Evolutionary conservation across 23 tunicate species (phyloP).

Genomic region (Halocynthia roretzi): DNA sequence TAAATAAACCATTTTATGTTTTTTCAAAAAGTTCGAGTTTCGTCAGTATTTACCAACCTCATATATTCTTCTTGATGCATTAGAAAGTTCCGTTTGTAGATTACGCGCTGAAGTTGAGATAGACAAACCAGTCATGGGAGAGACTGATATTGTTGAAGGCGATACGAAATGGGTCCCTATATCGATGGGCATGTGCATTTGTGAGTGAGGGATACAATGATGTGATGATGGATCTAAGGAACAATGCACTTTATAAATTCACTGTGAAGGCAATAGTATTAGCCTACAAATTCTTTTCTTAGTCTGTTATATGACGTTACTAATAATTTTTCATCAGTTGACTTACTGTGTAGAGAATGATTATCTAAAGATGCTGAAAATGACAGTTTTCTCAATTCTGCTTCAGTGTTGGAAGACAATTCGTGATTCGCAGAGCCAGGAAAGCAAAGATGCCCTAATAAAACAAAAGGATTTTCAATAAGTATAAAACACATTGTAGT

Average conservation of each 20-base stretch:
- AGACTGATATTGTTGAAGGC: neutral
- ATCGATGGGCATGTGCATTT: too few relatives aligned
- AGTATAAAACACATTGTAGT: neutral
- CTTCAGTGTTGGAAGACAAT: neutral
- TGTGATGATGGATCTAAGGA: neutral
- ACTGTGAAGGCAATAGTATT: neutral
- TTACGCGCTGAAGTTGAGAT: neutral
- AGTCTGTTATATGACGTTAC: too few relatives aligned
- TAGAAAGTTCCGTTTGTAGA: neutral
- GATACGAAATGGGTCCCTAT: neutral
- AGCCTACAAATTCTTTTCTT: neutral
- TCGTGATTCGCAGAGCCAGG: slow-evolving; percentile 2
- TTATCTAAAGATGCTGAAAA: neutral
- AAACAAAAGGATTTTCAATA: neutral
- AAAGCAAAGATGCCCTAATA: slow-evolving; percentile 1
- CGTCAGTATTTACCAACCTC: neutral
- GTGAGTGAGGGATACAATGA: neutral
- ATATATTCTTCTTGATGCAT: neutral
- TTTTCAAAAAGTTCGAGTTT: neutral
- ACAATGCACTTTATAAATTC: neutral
- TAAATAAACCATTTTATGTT: neutral
- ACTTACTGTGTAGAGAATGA: neutral
- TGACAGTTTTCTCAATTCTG: neutral
- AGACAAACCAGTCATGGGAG: neutral
- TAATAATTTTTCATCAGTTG: too few relatives aligned